phyloP scores from a whole-genome alignment of 2,888 invertebrate genomes.

The Cosmorhoe ocellata region DNA sequence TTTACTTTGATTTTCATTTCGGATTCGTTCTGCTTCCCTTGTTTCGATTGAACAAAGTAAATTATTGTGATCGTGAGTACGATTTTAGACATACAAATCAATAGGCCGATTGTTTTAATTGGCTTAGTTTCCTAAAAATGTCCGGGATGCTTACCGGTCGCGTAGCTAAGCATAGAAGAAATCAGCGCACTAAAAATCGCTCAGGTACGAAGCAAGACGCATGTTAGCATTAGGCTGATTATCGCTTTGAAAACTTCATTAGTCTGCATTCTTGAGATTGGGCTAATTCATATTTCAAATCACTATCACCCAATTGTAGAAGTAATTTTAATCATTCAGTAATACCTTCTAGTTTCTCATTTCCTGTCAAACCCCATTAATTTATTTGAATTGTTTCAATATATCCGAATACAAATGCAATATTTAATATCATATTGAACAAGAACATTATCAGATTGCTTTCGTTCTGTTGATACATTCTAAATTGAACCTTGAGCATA shows the following conservation, averaged over 20 bases:
- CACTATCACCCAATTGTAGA: slow-evolving; percentile 19
- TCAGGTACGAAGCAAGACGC: slow-evolving; percentile 68
- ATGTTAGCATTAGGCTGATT: slow-evolving; percentile 57
- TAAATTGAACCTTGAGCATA: slow-evolving; percentile 20
- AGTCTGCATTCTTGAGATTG: slow-evolving; percentile 44
- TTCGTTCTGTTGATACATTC: slow-evolving; percentile 16
- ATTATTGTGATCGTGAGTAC: slow-evolving; percentile 62
- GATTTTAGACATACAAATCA: slow-evolving; percentile 52
- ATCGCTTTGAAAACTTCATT: slow-evolving; percentile 54
- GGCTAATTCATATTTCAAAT: slow-evolving; percentile 23
- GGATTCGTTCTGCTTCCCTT: slow-evolving; percentile 19
- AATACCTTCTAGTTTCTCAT: slow-evolving; percentile 2
- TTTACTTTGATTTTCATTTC: slow-evolving; percentile 3
- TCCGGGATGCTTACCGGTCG: slow-evolving; percentile 70
- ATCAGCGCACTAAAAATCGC: slow-evolving; percentile 62
- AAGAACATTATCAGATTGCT: slow-evolving; percentile 10
- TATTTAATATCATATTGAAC: slow-evolving; percentile 2
- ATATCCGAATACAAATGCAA: too few species aligned
- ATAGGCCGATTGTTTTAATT: slow-evolving; percentile 44
- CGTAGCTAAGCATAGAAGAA: slow-evolving; percentile 67
- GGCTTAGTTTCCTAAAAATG: slow-evolving; percentile 52
- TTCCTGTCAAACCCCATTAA: not conserved
- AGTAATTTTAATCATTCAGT: not conserved
- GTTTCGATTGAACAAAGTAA: slow-evolving; percentile 43
- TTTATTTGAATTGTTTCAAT: too few species aligned